Conservation (phyloP, 2,797 vertebrate genomes). For the Diplodus sargus region DNA sequence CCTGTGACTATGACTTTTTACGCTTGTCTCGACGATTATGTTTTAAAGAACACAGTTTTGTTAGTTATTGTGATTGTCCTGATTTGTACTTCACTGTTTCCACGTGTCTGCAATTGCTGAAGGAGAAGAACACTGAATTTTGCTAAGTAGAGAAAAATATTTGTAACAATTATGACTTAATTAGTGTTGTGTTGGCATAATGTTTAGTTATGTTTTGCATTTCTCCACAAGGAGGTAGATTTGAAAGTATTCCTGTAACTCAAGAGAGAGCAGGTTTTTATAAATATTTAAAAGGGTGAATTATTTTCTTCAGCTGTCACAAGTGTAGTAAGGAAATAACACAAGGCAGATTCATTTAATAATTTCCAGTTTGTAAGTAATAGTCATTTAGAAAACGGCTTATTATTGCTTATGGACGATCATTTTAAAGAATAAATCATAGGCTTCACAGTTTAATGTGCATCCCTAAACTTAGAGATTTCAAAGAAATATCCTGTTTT, state of each 20-base stretch:
- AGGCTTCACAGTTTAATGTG: neutral
- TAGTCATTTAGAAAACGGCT: neutral
- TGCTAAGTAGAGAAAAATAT: neutral
- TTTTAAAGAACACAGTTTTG: neutral
- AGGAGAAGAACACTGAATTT: conserved; percentile 2
- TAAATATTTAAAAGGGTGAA: neutral
- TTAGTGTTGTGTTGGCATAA: neutral
- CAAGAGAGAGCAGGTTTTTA: neutral
- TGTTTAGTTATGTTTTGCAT: neutral
- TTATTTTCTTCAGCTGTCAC: neutral
- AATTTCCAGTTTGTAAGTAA: neutral
- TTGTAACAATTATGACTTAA: neutral
- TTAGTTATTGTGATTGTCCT: neutral
- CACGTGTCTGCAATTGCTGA: conserved; percentile 5
- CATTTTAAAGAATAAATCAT: neutral
- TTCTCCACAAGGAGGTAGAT: neutral
- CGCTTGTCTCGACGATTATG: neutral
- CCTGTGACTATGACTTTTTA: neutral
- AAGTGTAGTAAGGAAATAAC: neutral
- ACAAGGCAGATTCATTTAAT: neutral
- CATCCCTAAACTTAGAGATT: neutral
- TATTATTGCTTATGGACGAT: neutral
- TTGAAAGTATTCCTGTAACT: neutral
- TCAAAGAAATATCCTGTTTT: neutral
- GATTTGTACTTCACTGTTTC: neutral